A percentile compares a stretch with the other conserved stretches of the same genome.
Conservation (phyloP, 2,113 vertebrate species). For the Petromus typicus region DNA sequence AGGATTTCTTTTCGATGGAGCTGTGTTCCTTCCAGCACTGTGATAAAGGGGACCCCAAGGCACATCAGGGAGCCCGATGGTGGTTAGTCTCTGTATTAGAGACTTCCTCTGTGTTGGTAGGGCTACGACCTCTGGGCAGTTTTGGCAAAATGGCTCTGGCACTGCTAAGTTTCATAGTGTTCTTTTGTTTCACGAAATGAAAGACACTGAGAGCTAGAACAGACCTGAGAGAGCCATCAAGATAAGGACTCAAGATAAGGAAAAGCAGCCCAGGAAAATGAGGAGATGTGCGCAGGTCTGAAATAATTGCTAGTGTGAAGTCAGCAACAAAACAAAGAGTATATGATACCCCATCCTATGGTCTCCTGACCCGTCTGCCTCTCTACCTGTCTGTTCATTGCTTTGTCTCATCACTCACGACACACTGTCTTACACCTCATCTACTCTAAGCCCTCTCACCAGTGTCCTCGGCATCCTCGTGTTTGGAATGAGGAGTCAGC, state of each 20-base stretch:
- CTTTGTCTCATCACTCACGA: not conserved
- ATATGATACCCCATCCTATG: not conserved
- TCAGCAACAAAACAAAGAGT: not conserved
- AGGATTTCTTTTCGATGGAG: not conserved
- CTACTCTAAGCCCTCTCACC: not conserved
- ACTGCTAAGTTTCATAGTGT: not conserved
- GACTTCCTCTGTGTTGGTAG: not conserved
- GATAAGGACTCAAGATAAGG: not conserved
- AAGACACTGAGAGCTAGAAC: not conserved
- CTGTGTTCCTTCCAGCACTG: not conserved
- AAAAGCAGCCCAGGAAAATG: not conserved
- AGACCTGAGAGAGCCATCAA: not conserved
- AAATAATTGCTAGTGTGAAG: not conserved
- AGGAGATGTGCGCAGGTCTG: not conserved
- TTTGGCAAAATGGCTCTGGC: not conserved
- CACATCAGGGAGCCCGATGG: accelerated
- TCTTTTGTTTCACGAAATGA: not conserved
- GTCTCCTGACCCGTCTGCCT: accelerated
- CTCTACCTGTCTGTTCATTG: not conserved
- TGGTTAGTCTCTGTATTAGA: not conserved
- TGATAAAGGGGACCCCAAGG: not conserved
- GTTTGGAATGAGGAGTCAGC: not conserved
- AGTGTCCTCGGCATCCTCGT: accelerated
- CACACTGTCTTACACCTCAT: accelerated
- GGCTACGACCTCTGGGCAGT: not conserved